These are phyloP conservation scores for Falco naumanni DNA, from an alignment of 2,797 vertebrate genomes.

Conservation along the genomic window DNA sequence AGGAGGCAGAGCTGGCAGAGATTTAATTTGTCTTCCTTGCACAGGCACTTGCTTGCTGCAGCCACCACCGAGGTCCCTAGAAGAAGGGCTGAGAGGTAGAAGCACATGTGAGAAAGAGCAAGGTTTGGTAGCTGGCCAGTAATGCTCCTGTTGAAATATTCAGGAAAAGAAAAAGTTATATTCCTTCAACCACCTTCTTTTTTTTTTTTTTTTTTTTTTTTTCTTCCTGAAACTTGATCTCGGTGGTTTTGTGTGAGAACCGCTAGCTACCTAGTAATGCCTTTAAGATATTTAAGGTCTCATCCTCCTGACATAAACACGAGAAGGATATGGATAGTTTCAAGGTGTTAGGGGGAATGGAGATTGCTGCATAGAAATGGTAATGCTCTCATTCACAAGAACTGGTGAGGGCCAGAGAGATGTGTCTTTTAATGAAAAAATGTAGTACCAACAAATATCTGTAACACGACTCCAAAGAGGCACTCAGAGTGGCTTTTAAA, in stretches of 20 bases:
- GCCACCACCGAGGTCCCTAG: background rate
- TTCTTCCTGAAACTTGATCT: background rate
- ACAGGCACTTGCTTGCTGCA: accelerated
- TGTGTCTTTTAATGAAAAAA: background rate
- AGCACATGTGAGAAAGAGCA: background rate
- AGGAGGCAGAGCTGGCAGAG: background rate
- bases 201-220: accelerated
- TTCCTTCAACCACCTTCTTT: background rate
- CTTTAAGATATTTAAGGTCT: background rate
- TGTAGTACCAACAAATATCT: background rate
- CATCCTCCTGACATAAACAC: background rate
- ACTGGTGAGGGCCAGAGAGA: background rate
- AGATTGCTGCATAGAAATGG: background rate
- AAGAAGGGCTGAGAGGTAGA: background rate
- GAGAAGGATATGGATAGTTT: background rate
- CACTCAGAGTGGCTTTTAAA: constrained; percentile 2
- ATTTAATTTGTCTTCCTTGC: background rate
- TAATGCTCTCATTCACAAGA: background rate
- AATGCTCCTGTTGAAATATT: background rate
- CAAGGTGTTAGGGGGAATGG: background rate
- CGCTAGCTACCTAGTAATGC: background rate
- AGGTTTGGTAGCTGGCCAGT: background rate
- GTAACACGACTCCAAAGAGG: background rate
- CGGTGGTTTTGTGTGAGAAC: background rate
- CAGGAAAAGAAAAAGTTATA: background rate